These are phyloP conservation scores for Zophobas atratus DNA, from an alignment of 1,140 invertebrate species.

Conservation along the genomic window DNA sequence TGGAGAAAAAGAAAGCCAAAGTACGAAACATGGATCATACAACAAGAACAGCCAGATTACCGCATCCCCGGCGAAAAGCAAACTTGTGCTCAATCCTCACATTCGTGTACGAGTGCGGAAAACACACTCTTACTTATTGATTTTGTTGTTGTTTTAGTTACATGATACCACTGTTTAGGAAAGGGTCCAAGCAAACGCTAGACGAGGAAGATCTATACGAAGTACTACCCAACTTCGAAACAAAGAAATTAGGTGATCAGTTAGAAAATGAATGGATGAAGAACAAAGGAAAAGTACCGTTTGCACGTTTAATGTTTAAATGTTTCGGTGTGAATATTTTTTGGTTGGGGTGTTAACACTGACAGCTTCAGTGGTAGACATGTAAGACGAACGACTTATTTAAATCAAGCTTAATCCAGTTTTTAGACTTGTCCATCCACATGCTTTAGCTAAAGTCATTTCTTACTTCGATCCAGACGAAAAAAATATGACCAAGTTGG, in stretches of 20 bases:
- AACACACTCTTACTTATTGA: neutral
- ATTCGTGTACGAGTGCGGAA: constrained; percentile 53
- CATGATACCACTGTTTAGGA: constrained; percentile 56
- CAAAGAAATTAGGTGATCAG: constrained; percentile 57
- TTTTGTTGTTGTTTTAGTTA: constrained; percentile 54
- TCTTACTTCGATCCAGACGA: constrained; percentile 75
- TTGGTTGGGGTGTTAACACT: constrained; percentile 69
- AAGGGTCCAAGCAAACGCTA: constrained; percentile 54
- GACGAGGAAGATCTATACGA: constrained; percentile 61
- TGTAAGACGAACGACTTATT: constrained; percentile 63
- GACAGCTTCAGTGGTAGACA: constrained; percentile 70
- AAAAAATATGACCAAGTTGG: constrained; percentile 66
- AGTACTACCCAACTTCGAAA: constrained; percentile 50
- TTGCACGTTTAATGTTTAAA: constrained; percentile 56
- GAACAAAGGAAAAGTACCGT: constrained; percentile 53
- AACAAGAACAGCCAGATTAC: neutral
- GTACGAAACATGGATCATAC: neutral
- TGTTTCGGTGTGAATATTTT: constrained; percentile 71
- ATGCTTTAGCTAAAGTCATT: constrained; percentile 78
- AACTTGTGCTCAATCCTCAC: constrained; percentile 54
- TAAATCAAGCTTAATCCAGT: neutral
- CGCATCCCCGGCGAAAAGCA: constrained; percentile 53
- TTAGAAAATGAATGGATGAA: constrained; percentile 59
- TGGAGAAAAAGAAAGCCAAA: too few relatives aligned
- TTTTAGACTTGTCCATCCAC: constrained; percentile 78